Percentiles rank a stretch among this genome's conserved stretches.
Evolutionary conservation across 1,140 invertebrate genomes (phyloP).

Genomic region (Camponotus pennsylvanicus): DNA sequence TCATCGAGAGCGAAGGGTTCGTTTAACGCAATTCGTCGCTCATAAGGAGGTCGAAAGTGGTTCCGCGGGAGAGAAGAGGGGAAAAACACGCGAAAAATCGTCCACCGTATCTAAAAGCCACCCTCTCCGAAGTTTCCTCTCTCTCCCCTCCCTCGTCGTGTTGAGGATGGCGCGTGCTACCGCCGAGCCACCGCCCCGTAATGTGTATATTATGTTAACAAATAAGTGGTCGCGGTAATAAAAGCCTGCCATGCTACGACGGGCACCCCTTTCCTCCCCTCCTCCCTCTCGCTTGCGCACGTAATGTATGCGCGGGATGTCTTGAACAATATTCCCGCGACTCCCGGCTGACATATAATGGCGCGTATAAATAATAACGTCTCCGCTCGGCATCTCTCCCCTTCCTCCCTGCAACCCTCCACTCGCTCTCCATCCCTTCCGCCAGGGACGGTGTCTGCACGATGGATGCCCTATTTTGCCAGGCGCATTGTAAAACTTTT

Average conservation of each 20-base stretch:
- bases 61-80: neutral
- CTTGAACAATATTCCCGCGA: conserved; percentile 84
- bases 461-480: conserved; percentile 26
- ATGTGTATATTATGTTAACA: conserved; percentile 86
- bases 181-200: conserved; percentile 70
- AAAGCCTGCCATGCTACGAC: conserved; percentile 74
- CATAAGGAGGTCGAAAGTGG: conserved; percentile 30
- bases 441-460: conserved; percentile 27
- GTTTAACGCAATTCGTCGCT: conserved; percentile 43
- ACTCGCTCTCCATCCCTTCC: conserved; percentile 53
- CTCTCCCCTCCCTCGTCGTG: neutral
- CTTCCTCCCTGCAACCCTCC: conserved; percentile 27
- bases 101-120: conserved; percentile 81
- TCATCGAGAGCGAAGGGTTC: conserved; percentile 4
- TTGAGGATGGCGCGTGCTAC: conserved; percentile 70
- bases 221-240: conserved; percentile 84
- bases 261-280: conserved; percentile 33
- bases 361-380: conserved; percentile 80
- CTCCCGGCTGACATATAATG: conserved; percentile 81
- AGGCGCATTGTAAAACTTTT: conserved; percentile 1
- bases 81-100: conserved; percentile 74
- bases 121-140: neutral
- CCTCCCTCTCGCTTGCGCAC: conserved; percentile 23
- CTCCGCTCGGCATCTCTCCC: conserved; percentile 63
- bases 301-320: conserved; percentile 83